These are phyloP conservation scores for Torymus aiolomorphi DNA, from an alignment of 2,888 invertebrate genomes.

Conservation along the genomic window DNA sequence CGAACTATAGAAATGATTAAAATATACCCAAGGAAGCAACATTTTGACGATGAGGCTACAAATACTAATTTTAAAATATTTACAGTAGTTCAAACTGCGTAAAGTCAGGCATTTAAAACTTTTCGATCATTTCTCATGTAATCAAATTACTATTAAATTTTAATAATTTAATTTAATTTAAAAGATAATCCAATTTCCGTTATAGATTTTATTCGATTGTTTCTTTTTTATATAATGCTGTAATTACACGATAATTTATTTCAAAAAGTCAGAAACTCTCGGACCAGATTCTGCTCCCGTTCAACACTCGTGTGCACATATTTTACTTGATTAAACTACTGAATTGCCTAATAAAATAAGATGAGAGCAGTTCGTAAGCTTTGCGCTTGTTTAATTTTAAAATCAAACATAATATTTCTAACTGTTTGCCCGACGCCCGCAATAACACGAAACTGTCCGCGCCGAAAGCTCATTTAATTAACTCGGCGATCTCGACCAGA, in stretches of 20 bases:
- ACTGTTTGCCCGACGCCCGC: neutral
- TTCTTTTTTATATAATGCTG: neutral
- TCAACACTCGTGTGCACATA: too few relatives aligned
- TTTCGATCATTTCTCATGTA: neutral
- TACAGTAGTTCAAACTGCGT: too few relatives aligned
- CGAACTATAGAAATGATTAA: too few relatives aligned
- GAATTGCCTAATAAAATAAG: constrained; percentile 28
- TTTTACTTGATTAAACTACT: constrained; percentile 20
- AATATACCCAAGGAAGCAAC: too few relatives aligned
- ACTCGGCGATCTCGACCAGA: constrained; percentile 43
- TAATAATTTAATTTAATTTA: too few relatives aligned
- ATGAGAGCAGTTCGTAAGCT: neutral
- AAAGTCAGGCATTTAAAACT: neutral
- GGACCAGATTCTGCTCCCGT: neutral
- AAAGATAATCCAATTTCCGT: too few relatives aligned
- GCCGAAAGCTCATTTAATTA: constrained; percentile 45
- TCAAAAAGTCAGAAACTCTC: constrained; percentile 5
- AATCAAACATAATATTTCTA: constrained; percentile 42
- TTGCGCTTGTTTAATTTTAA: constrained; percentile 40
- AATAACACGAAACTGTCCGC: neutral
- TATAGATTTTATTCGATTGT: too few relatives aligned
- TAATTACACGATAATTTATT: constrained; percentile 14
- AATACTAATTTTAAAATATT: too few relatives aligned
- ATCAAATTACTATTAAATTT: too few relatives aligned
- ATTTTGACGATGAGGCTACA: too few relatives aligned